Evolutionary conservation across 2,797 vertebrate species (phyloP).

Genomic region (Todus mexicanus): DNA sequence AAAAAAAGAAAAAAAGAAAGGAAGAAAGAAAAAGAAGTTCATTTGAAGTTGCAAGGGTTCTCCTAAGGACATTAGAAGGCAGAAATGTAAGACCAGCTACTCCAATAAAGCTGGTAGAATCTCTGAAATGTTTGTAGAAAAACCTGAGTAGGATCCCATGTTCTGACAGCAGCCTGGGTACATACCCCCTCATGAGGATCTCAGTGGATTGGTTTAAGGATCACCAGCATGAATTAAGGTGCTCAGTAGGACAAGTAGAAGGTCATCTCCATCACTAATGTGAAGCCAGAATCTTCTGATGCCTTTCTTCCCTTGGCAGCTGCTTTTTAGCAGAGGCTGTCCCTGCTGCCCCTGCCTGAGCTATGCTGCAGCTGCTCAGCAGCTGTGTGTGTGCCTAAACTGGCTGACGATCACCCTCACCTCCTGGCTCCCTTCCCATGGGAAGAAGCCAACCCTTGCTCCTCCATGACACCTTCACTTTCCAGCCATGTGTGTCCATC

Average conservation of each 20-base stretch:
- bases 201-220: neutral
- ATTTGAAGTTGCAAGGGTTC: neutral
- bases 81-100: neutral
- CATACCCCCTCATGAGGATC: fast-evolving
- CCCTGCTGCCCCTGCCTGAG: neutral
- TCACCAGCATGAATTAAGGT: fast-evolving
- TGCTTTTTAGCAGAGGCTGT: neutral
- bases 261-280: neutral
- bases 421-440: neutral
- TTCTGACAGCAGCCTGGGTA: neutral
- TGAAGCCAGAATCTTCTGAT: neutral
- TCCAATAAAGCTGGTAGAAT: neutral
- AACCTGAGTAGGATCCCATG: neutral
- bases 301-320: neutral
- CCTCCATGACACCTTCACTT: neutral
- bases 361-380: neutral
- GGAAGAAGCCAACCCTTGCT: neutral
- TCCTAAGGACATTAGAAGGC: neutral
- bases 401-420: neutral
- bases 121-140: neutral
- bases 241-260: neutral
- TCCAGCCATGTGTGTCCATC: neutral
- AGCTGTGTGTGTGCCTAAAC: neutral
- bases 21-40: too few relatives aligned
- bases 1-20: too few relatives aligned